Evolutionary conservation across 1,140 invertebrate genomes (phyloP), one percentile per base, ranked within the genome.

Genomic region (Proales similis): DNA sequence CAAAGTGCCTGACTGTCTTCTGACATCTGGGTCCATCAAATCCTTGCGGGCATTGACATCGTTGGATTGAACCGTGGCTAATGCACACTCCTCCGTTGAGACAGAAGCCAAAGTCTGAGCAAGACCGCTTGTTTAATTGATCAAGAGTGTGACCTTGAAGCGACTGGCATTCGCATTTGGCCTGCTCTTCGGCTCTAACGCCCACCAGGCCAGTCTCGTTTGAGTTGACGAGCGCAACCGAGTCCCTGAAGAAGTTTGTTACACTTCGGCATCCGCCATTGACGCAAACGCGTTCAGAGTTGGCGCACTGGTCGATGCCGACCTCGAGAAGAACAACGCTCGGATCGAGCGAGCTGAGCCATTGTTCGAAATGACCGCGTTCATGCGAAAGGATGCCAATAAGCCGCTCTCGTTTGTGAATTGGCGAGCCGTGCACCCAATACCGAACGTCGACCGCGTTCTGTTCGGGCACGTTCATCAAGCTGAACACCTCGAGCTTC

Each of bases 321-420:
- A 95, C 89, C 90, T 95, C 93, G 3, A 87, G 90, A 36, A 97
- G 92, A 68, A 91, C 90, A 45, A 95, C 88, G 24, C 90, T 90
- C 6, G 94, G 85, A 65, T 86, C 85, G 73, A 96, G 43, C n/a
- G 32, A 22, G 11, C 6, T n/a, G 30, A 62, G 38, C 24, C 22
- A 45, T 30, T 45, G 24, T 20, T 46, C 69, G 74, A 84, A 83
- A 74, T 90, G 85, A 78, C 89, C 86, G 64, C 88, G 81, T 71
- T 96, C 86, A 81, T 91, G 86, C n/a, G 90, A 74, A 0, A 96
- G 85, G 33, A 93, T 85, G 20, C 91, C 91, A 74, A 96, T 91
- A 32, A 95, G 79, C 77, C 87, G 83, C 0, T 91, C 87, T 0
- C 91, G 85, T 69, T 94, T 92, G 69, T 92, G 92, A 72, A 92